These are phyloP conservation scores for Sphyrna mokarran DNA, from an alignment of 2,113 vertebrate species.

Conservation along the genomic window DNA sequence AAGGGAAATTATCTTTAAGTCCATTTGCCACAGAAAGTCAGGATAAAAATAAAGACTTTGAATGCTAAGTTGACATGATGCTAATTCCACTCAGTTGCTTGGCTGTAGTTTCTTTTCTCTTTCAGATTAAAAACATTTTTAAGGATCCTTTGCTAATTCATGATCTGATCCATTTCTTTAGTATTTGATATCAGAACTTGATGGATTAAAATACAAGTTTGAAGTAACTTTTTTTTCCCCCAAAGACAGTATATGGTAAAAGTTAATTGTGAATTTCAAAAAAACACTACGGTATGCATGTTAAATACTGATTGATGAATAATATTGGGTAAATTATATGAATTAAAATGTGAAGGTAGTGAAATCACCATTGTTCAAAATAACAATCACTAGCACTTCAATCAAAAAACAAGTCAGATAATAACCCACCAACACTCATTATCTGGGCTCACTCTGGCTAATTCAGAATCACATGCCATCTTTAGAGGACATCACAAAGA, in stretches of 20 bases:
- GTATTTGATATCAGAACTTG: not conserved
- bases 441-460: not conserved
- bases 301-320: not conserved
- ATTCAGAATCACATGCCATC: not conserved
- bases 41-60: not conserved
- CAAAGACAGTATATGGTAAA: not conserved
- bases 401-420: not conserved
- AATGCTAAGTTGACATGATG: not conserved
- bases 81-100: not conserved
- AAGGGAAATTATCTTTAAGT: not conserved
- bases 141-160: not conserved
- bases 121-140: not conserved
- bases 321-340: not conserved
- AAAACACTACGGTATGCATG: not conserved
- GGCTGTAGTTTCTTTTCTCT: not conserved
- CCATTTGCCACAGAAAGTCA: not conserved
- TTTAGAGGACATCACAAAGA: not conserved
- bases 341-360: not conserved
- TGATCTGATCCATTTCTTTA: not conserved
- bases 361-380: not conserved
- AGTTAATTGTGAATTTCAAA: not conserved
- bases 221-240: not conserved
- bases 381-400: not conserved
- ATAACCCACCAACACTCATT: not conserved
- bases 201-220: not conserved